Evolutionary conservation across 2,113 vertebrate species (phyloP).

Genomic region (Chitala chitala): DNA sequence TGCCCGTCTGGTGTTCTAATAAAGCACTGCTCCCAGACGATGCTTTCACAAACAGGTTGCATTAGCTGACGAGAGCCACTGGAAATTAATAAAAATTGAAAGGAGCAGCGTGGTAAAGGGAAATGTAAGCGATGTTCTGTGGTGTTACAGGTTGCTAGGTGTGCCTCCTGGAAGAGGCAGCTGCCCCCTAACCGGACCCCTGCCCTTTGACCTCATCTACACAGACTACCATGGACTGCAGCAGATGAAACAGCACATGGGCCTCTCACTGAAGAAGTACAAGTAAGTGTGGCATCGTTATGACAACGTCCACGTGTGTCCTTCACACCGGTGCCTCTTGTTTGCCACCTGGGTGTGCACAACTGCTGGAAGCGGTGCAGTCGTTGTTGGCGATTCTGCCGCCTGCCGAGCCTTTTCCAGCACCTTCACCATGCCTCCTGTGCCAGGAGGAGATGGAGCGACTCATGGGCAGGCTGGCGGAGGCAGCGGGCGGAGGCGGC

Average conservation of each 20-base stretch:
- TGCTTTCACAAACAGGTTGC: neutral
- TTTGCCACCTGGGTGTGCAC: slow-evolving; percentile 4
- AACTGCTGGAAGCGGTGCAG: neutral
- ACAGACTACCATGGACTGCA: slow-evolving; percentile 94
- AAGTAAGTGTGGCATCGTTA: slow-evolving; percentile 68
- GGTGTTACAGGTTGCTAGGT: slow-evolving; percentile 75
- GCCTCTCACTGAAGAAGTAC: slow-evolving; percentile 90
- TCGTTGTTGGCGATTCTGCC: too few relatives aligned
- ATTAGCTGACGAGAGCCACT: neutral
- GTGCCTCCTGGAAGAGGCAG: slow-evolving; percentile 91
- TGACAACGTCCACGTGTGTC: neutral
- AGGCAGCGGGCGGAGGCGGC: neutral
- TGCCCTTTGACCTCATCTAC: slow-evolving; percentile 95
- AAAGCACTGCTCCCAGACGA: neutral
- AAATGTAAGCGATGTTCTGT: neutral
- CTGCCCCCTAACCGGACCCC: slow-evolving; percentile 81
- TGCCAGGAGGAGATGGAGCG: too few relatives aligned
- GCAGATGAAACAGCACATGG: slow-evolving; percentile 98
- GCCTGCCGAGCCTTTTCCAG: too few relatives aligned
- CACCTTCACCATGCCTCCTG: too few relatives aligned
- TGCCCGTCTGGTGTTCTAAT: too few relatives aligned
- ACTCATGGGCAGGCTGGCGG: too few relatives aligned
- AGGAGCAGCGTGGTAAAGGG: neutral
- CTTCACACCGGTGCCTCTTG: neutral
- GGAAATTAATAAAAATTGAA: neutral